Conservation (phyloP, 2,113 vertebrate genomes). For the Noturus placidus region DNA sequence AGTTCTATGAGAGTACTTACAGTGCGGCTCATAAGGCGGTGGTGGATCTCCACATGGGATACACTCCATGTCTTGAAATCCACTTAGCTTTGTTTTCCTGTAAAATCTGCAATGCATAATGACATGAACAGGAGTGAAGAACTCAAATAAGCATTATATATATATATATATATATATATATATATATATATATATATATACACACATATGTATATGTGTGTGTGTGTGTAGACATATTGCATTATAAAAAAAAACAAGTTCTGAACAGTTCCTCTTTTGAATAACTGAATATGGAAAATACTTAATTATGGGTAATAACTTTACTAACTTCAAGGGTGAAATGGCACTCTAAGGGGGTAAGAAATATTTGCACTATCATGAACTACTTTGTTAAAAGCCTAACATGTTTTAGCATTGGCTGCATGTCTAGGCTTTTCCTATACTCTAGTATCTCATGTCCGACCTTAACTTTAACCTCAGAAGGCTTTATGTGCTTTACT, state of each 20-base stretch:
- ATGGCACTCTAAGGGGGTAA: not conserved
- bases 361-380: constrained; percentile 8
- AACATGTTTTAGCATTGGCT: constrained; percentile 27
- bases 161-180: too few relatives aligned
- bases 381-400: constrained; percentile 12
- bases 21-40: constrained; percentile 92
- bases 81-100: constrained; percentile 93
- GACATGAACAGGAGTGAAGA: not conserved
- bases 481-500: constrained; percentile 9
- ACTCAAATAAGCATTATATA: not conserved
- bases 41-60: constrained; percentile 93
- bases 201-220: not conserved
- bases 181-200: too few relatives aligned
- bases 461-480: constrained; percentile 39
- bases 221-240: not conserved
- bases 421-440: constrained; percentile 29
- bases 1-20: constrained; percentile 75
- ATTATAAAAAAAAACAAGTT: not conserved
- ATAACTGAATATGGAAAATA: constrained; percentile 7
- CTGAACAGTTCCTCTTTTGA: constrained; percentile 1
- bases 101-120: constrained; percentile 81
- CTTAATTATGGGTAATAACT: constrained; percentile 42
- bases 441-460: constrained; percentile 1
- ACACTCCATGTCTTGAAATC: constrained; percentile 97
- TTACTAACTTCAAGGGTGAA: constrained; percentile 15